Conservation (phyloP, 2,888 invertebrate species). For the Leptinotarsa haldemani region DNA sequence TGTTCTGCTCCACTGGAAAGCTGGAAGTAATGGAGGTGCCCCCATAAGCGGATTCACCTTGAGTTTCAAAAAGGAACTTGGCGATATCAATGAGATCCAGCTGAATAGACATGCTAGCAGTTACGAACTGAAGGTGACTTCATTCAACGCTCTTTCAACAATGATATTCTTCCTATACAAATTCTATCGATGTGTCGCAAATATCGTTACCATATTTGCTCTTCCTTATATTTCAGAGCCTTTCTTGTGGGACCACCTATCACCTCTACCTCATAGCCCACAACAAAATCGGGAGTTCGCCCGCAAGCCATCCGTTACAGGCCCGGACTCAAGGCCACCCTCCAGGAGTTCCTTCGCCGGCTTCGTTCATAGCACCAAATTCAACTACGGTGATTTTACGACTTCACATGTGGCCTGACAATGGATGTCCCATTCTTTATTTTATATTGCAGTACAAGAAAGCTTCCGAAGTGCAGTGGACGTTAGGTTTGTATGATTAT, state of each 20-base stretch:
- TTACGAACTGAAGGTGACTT: conserved; percentile 73
- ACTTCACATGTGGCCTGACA: conserved; percentile 79
- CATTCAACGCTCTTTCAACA: not conserved
- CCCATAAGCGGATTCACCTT: conserved; percentile 76
- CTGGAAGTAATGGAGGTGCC: conserved; percentile 77
- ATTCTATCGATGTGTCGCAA: not conserved
- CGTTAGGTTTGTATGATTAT: conserved; percentile 67
- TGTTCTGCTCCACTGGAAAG: conserved; percentile 80
- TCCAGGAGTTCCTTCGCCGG: conserved; percentile 75
- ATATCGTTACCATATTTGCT: not conserved
- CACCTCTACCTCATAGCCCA: conserved; percentile 77
- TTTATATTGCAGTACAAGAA: conserved; percentile 78
- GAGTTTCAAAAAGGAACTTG: conserved; percentile 74
- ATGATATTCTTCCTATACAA: no score
- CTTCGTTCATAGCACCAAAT: conserved; percentile 76
- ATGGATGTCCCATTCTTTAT: conserved; percentile 77
- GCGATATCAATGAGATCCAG: conserved; percentile 74
- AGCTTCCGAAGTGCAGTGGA: conserved; percentile 75
- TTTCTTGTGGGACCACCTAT: conserved; percentile 79
- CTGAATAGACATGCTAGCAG: conserved; percentile 75
- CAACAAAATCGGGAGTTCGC: conserved; percentile 79
- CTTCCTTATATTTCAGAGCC: conserved; percentile 62
- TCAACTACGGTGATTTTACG: conserved; percentile 76
- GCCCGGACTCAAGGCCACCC: conserved; percentile 79
- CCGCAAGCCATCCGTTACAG: conserved; percentile 75